A percentile compares a stretch with the other conserved stretches of the same genome.
Evolutionary conservation across 2,113 vertebrate genomes (phyloP).

Genomic region (Calypte anna): DNA sequence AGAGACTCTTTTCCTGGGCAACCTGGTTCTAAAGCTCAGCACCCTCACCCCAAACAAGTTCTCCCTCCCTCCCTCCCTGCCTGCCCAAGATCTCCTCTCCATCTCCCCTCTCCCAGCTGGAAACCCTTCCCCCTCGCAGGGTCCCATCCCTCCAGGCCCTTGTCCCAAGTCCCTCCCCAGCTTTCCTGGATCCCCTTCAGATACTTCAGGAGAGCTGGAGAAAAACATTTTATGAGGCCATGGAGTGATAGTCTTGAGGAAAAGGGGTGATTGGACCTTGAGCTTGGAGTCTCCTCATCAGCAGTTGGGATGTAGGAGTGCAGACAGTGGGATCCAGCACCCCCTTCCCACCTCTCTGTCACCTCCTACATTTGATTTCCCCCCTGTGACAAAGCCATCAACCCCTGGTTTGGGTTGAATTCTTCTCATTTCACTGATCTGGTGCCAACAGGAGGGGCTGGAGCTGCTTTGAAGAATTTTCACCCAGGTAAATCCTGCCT

Average conservation of each 20-base stretch:
- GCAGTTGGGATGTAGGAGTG: fast-evolving
- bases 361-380: neutral
- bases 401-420: neutral
- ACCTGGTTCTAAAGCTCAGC: too few species aligned
- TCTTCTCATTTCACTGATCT: neutral
- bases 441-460: neutral
- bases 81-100: too few species aligned
- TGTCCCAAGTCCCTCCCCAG: too few species aligned
- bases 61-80: too few species aligned
- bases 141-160: too few species aligned
- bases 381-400: neutral
- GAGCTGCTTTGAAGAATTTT: neutral
- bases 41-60: too few species aligned
- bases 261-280: neutral
- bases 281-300: fast-evolving
- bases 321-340: fast-evolving
- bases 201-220: too few species aligned
- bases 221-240: too few species aligned
- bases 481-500: neutral
- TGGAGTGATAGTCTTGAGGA: neutral
- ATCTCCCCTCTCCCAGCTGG: too few species aligned
- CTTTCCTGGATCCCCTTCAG: too few species aligned
- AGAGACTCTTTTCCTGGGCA: too few species aligned
- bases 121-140: too few species aligned
- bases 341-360: neutral